Evolutionary conservation across 2,797 vertebrate species (phyloP).

Genomic region (Tauraco hartlaubi): DNA sequence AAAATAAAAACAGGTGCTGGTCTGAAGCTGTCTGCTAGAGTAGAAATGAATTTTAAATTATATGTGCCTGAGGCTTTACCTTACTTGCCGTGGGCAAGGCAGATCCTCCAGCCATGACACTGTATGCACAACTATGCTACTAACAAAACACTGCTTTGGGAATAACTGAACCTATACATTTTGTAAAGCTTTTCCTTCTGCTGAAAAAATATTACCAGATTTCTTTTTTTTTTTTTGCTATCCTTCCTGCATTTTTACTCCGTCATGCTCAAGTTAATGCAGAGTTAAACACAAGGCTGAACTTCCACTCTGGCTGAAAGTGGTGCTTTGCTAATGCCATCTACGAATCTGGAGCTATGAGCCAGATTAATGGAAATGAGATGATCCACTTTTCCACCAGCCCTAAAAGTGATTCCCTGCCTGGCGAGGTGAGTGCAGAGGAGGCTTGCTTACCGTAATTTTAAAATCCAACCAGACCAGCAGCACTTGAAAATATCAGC

Average conservation of each 20-base stretch:
- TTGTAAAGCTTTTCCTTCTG: conserved; percentile 50
- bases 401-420: conserved; percentile 15
- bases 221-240: neutral
- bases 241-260: conserved; percentile 11
- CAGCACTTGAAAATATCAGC: neutral
- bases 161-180: conserved; percentile 63
- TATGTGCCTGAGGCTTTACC: conserved; percentile 67
- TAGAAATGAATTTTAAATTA: conserved; percentile 76
- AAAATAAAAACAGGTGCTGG: conserved; percentile 68
- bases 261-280: conserved; percentile 23
- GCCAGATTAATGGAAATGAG: conserved; percentile 64
- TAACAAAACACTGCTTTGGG: conserved; percentile 64
- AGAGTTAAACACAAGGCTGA: conserved; percentile 35
- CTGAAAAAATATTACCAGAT: conserved; percentile 22
- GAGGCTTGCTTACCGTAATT: conserved; percentile 30
- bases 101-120: conserved; percentile 52
- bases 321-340: conserved; percentile 30
- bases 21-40: conserved; percentile 57
- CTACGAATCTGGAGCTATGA: conserved; percentile 52
- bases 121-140: conserved; percentile 49
- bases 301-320: conserved; percentile 42
- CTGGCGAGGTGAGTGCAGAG: neutral
- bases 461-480: conserved; percentile 17
- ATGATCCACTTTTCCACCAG: conserved; percentile 39
- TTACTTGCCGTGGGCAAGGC: conserved; percentile 74